phyloP scores from a whole-genome alignment of 2,888 invertebrate genomes.

The Chrysina gloriosa region DNA sequence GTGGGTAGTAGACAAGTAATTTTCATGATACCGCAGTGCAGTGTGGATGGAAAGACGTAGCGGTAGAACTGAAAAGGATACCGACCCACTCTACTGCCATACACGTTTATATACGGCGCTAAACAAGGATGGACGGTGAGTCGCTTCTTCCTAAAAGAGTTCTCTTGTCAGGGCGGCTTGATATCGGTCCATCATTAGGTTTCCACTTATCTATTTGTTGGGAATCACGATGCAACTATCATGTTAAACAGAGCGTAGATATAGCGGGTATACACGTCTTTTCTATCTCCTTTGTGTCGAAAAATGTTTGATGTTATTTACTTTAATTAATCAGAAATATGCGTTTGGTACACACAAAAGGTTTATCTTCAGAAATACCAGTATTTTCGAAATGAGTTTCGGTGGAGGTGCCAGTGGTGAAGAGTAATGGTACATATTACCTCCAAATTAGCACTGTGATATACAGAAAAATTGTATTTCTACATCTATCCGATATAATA shows the following conservation, averaged over 20 bases:
- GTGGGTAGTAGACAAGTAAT: conserved; percentile 47
- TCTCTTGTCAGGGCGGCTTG: conserved; percentile 5
- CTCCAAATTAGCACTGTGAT: no score
- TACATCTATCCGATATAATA: no score
- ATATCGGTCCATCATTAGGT: conserved; percentile 23
- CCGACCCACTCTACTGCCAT: conserved; percentile 2
- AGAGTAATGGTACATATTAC: no score
- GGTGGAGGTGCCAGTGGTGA: no score
- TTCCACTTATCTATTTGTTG: conserved; percentile 15
- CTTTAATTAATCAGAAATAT: no score
- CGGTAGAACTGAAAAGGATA: conserved; percentile 23
- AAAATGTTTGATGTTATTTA: no score
- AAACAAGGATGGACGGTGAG: background rate
- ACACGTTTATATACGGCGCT: conserved; percentile 4
- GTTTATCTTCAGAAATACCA: no score
- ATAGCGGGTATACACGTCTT: no score
- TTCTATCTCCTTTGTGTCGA: no score
- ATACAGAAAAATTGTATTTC: no score
- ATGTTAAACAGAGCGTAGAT: conserved; percentile 1
- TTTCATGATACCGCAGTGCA: conserved; percentile 50
- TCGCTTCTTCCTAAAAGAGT: conserved; percentile 6
- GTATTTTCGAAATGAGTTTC: no score
- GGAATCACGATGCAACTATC: background rate
- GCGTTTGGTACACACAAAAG: no score
- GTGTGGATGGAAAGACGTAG: conserved; percentile 35